Evolutionary conservation across 2,797 vertebrate species (phyloP).

Genomic region (Botia almorhae): DNA sequence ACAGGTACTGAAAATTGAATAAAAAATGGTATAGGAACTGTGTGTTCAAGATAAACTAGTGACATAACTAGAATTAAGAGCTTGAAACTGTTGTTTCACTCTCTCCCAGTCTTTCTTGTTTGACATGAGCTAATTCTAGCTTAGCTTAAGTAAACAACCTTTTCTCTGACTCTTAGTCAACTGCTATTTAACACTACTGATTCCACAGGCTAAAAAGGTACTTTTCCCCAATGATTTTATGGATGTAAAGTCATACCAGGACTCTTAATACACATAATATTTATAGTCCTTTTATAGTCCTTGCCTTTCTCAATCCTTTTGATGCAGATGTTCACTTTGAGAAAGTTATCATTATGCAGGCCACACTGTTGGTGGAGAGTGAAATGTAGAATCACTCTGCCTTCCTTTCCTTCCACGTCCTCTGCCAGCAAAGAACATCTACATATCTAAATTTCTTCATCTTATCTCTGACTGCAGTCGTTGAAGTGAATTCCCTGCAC

Average conservation of each 20-base stretch:
- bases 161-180: conserved; percentile 53
- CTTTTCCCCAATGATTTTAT: conserved; percentile 73
- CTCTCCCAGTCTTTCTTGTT: conserved; percentile 60
- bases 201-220: no score
- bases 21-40: conserved; percentile 15
- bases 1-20: conserved; percentile 31
- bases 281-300: conserved; percentile 84
- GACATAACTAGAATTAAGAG: conserved; percentile 34
- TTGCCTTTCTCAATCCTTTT: conserved; percentile 76
- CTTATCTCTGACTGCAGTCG: conserved; percentile 74
- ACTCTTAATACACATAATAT: conserved; percentile 79
- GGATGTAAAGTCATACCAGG: conserved; percentile 75
- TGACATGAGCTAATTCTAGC: conserved; percentile 72
- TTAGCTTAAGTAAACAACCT: conserved; percentile 68
- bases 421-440: conserved; percentile 78
- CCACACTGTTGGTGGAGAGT: conserved; percentile 70
- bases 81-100: conserved; percentile 46
- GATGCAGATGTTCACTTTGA: conserved; percentile 82
- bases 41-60: conserved; percentile 43
- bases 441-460: conserved; percentile 75
- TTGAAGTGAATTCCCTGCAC: conserved; percentile 70
- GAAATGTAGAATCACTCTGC: conserved; percentile 65
- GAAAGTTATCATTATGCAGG: conserved; percentile 79
- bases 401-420: conserved; percentile 73
- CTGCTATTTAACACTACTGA: conserved; percentile 59